These are phyloP conservation scores for Lampris incognitus DNA, from an alignment of 2,113 vertebrate genomes.

Conservation along the genomic window DNA sequence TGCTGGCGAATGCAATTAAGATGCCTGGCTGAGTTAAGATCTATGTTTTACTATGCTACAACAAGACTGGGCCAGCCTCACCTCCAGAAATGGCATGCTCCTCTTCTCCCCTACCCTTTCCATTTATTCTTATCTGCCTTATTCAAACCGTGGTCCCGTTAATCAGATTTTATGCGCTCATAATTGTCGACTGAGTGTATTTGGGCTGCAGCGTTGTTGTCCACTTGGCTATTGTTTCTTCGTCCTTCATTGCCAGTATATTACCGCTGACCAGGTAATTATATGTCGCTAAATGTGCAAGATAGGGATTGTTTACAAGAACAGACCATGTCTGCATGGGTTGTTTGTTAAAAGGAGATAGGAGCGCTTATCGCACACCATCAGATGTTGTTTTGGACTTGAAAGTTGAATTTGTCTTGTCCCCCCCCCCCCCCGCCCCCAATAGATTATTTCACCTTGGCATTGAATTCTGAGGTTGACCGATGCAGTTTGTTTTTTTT, in stretches of 20 bases:
- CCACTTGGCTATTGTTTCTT: slow-evolving; percentile 32
- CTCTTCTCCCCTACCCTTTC: slow-evolving; percentile 14
- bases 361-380: neutral
- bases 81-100: slow-evolving; percentile 16
- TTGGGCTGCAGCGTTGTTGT: slow-evolving; percentile 32
- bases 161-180: slow-evolving; percentile 42
- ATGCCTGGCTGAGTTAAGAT: slow-evolving; percentile 75
- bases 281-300: slow-evolving; percentile 25
- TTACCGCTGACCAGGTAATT: slow-evolving; percentile 30
- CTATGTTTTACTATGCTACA: slow-evolving; percentile 53
- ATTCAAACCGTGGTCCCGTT: slow-evolving; percentile 43
- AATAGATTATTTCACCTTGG: slow-evolving; percentile 1
- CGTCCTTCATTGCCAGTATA: slow-evolving; percentile 16
- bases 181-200: slow-evolving; percentile 50
- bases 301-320: slow-evolving; percentile 38
- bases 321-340: neutral
- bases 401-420: no score
- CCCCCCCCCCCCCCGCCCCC: no score
- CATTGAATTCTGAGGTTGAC: neutral
- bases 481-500: neutral
- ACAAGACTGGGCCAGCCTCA: slow-evolving; percentile 26
- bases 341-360: slow-evolving; percentile 24
- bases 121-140: slow-evolving; percentile 44
- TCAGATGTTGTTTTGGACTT: neutral
- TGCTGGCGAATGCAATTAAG: slow-evolving; percentile 74